Base-by-base conservation (phyloP, 92 coral and sea anemone species). In the Paramuricea clavata region DNA sequence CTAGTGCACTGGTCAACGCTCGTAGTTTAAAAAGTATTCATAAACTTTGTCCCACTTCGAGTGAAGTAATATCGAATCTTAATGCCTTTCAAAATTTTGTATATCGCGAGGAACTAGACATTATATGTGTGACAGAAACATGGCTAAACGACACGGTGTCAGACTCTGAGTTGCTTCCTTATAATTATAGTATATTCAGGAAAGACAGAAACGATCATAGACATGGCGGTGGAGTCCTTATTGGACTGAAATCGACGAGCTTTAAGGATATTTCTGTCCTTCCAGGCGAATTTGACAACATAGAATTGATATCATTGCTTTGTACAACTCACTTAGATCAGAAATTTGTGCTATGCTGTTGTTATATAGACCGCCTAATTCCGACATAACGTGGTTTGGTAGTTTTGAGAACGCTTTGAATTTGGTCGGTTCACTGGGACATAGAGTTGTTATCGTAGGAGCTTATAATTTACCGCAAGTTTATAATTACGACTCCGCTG, bases 11-110 rank as follows among this genome's bases (percentile, higher is more conserved):
- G 39, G 43, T 67, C 0, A 67, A 67, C 26, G 74, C 74, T 30
- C 74, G 39, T 10, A 67, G 74, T 67, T 22, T 67, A 0, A 67
- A 67, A 32, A 67, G 74, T 32, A 3, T 67, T 67, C 43, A 32
- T 19, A 67, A 67, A 67, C 70, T 2, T 62, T 36, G 42, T 36
- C 52, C 13, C 16, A 47, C 13, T 12, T 47, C 52, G 10, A 47
- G 52, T 15, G 17, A 47, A 9, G 44, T 64, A 26, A 64, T 26
- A 64, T 64, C 71, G 10, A 64, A 64, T 26, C 11, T 67, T 3
- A 67, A 12, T 19, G 74, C 74, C 7, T 67, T 67, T 30, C 74
- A 67, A 67, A 28, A 67, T 15, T 67, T 67, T 67, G 74, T 32
- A 30, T 62, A 62, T 23, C 70, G 70, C 30, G 30, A 16, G 70